Base-by-base conservation (phyloP, 1,140 invertebrate species). In the Polypedilum vanderplanki region DNA sequence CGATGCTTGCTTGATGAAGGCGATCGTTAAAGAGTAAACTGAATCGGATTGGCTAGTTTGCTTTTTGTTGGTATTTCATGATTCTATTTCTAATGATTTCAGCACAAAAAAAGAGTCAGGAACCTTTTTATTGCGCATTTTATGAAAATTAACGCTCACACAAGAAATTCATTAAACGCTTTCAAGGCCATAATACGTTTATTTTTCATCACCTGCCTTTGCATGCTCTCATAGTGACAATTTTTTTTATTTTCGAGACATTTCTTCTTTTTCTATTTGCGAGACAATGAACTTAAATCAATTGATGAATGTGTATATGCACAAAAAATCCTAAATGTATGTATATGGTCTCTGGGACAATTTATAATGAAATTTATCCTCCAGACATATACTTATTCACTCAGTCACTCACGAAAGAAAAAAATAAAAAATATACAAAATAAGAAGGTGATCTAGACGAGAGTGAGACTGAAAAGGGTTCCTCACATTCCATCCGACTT, bases 281-380 rank as follows among this genome's bases (percentile, higher is more conserved):
- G n/a, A n/a, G n/a, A 70, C 65, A 70, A 70, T 70, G 65, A 70
- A 70, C 65, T 70, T 70, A 70, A 70, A 70, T 70, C 65, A 70
- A 70, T 70, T 20, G 64, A 67, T 67, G 64, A 67, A 20, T 70
- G 17, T 70, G 17, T 70, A 3, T 33, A 7, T 70, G 17, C 17
- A 70, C 18, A 70, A 70, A 70, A 70, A 57, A 3, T 33, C 24
- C 24, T 33, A 57, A 15, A 46, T 10, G 9, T 46, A 46, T 46
- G 46, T 57, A 12, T 57, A 57, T 57, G n/a, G 46, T n/a, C 46
- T 8, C 9, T n/a, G n/a, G 15, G 46, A 33, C 41, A 46, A 46
- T 12, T 9, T 15, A 41, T 41, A 15, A 9, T 46, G 9, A 46
- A 46, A 9, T 15, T 46, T 8, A 46, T 12, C 41, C 41, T 46